phyloP scores from a whole-genome alignment of 2,888 invertebrate species.

The Trachelus iudaicus region DNA sequence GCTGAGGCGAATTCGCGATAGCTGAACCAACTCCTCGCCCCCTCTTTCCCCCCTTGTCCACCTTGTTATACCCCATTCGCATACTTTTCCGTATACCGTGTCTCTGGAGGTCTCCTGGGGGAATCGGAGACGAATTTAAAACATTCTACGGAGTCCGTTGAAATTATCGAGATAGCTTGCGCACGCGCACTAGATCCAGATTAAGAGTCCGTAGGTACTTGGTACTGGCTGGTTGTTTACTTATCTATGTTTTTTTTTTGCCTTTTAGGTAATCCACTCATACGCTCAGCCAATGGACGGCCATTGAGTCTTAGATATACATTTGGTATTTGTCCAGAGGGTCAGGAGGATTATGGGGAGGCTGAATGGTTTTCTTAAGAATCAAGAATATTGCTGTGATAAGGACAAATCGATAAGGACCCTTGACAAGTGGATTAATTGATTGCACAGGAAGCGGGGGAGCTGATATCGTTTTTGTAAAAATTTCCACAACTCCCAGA shows the following conservation, averaged over 20 bases:
- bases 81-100: not conserved
- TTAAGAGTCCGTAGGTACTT: not conserved
- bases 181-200: not conserved
- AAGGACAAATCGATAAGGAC: slow-evolving; percentile 13
- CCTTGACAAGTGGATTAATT: slow-evolving; percentile 5
- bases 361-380: not conserved
- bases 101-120: not conserved
- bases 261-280: not conserved
- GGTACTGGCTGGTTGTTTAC: not conserved
- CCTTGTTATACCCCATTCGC: not conserved
- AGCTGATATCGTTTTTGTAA: not conserved
- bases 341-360: not conserved
- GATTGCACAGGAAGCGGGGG: not conserved
- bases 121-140: not conserved
- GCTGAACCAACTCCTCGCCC: slow-evolving; percentile 14
- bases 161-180: not conserved
- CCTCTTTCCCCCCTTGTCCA: not conserved
- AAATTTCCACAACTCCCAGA: not conserved
- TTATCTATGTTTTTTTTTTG: not conserved
- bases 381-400: not conserved
- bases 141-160: slow-evolving; percentile 9
- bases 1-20: slow-evolving; percentile 36
- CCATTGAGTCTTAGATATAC: not conserved
- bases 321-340: not conserved
- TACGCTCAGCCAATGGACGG: not conserved